These are phyloP conservation scores for Cynodonichthys magdalenae DNA, from an alignment of 2,797 vertebrate species.

Conservation along the genomic window DNA sequence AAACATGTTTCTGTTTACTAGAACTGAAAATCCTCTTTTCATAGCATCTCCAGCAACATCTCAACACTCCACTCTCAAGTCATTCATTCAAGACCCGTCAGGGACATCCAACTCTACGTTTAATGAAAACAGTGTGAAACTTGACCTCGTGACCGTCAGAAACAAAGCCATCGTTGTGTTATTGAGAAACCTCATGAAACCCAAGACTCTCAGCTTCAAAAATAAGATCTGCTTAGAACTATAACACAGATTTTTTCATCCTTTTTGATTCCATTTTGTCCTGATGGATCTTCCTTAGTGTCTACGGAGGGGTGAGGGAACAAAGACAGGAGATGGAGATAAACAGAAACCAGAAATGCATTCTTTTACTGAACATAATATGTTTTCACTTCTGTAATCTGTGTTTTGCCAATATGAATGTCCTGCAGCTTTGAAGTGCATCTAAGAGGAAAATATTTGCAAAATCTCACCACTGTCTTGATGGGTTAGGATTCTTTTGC, in stretches of 20 bases:
- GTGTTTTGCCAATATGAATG: slow-evolving; percentile 25
- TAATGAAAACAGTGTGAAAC: slow-evolving; percentile 53
- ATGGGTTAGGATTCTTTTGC: too few relatives aligned
- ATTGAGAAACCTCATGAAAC: slow-evolving; percentile 22
- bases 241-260: slow-evolving; percentile 15
- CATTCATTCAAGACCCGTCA: slow-evolving; percentile 61
- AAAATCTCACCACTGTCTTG: neutral
- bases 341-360: too few relatives aligned
- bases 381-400: neutral
- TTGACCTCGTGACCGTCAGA: slow-evolving; percentile 14
- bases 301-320: too few relatives aligned
- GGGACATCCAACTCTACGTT: slow-evolving; percentile 47
- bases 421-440: slow-evolving; percentile 6
- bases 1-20: too few relatives aligned
- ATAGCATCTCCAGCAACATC: too few relatives aligned
- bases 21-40: too few relatives aligned
- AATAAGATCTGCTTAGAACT: slow-evolving; percentile 40
- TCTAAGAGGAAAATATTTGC: neutral
- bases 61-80: slow-evolving; percentile 1
- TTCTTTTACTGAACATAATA: too few relatives aligned
- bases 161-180: slow-evolving; percentile 58
- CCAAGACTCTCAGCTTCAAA: slow-evolving; percentile 30
- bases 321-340: too few relatives aligned
- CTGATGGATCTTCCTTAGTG: too few relatives aligned
- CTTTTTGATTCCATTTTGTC: neutral